phyloP scores from a whole-genome alignment of 2,888 invertebrate species.

The Lasioglossum zephyrum region DNA sequence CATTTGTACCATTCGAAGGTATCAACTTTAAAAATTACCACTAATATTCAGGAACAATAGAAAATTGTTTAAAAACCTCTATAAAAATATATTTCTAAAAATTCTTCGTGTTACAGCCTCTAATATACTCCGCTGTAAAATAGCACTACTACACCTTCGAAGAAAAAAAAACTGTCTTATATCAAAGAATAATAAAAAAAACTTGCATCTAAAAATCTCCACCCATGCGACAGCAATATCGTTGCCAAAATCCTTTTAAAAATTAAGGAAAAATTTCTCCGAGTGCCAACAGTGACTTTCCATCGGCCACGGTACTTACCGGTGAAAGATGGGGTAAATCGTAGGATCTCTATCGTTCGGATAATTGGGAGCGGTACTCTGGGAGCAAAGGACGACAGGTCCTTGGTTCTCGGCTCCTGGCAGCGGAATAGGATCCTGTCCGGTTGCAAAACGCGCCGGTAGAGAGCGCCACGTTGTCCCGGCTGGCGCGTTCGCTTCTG shows the following conservation, averaged over 20 bases:
- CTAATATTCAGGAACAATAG: neutral
- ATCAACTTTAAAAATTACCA: neutral
- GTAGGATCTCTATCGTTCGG: constrained; percentile 15
- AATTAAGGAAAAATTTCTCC: neutral
- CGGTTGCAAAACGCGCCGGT: constrained; percentile 58
- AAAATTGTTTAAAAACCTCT: neutral
- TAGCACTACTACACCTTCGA: neutral
- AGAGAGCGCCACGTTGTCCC: constrained; percentile 77
- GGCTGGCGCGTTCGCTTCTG: constrained; percentile 66
- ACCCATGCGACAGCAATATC: neutral
- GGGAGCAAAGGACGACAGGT: constrained; percentile 53
- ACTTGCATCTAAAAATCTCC: neutral
- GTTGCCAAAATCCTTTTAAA: neutral
- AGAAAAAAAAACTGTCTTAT: too few species aligned
- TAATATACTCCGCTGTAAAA: neutral
- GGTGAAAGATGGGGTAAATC: neutral
- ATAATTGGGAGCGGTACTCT: constrained; percentile 26
- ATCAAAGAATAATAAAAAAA: too few species aligned
- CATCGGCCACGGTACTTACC: neutral
- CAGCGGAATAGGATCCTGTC: constrained; percentile 67
- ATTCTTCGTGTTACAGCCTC: too few species aligned
- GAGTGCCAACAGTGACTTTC: neutral
- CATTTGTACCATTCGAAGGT: neutral
- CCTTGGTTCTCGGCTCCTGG: constrained; percentile 68
- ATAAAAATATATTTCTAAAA: neutral